Base-by-base conservation (phyloP, 2,113 vertebrate species). In the Helogale parvula region DNA sequence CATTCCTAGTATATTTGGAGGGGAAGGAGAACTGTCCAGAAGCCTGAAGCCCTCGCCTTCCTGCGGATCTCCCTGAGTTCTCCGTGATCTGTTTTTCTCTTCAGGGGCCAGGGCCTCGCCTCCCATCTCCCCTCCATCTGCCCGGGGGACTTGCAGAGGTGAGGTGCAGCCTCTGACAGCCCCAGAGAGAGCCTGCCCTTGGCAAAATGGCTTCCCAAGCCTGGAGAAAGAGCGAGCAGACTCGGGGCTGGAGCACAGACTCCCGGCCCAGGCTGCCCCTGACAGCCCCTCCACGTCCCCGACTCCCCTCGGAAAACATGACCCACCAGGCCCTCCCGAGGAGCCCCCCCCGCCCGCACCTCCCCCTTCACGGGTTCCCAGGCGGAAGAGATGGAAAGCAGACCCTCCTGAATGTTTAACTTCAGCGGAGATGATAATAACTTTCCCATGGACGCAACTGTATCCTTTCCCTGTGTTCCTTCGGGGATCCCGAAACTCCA, bases 401-500 rank as follows among this genome's bases (percentile, higher is more conserved):
- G 97, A 86, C 89, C 92, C 92, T 97, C 91, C 93, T 10, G 93
- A 87, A 84, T 94, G 97, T 94, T 96, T 97, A 95, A 96, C 90
- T 96, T 97, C 93, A 69, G 96, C 83, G 2, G 76, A 96, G 92
- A 93, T 94, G 96, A 97, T 95, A 94, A 96, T 97, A 97, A 93
- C 94, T 96, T 97, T 97, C 97, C 96, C 97, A 96, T 92, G 98
- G 96, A 96, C 35, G 66, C 96, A 94, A 95, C 94, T 25, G 94
- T 81, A 92, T 85, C 80, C 97, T 89, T 97, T 89, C 93, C 84
- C 92, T n/a, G 80, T 79, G 96, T 90, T 94, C 96, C 97, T 97
- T 92, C 38, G 60, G 97, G 97, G 96, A 97, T 96, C 97, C 92
- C 12, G 23, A 92, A 90, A 63, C 94, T 88, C 97, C 97, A 98